phyloP scores from a whole-genome alignment of 2,888 invertebrate species.

The Carabus problematicus region DNA sequence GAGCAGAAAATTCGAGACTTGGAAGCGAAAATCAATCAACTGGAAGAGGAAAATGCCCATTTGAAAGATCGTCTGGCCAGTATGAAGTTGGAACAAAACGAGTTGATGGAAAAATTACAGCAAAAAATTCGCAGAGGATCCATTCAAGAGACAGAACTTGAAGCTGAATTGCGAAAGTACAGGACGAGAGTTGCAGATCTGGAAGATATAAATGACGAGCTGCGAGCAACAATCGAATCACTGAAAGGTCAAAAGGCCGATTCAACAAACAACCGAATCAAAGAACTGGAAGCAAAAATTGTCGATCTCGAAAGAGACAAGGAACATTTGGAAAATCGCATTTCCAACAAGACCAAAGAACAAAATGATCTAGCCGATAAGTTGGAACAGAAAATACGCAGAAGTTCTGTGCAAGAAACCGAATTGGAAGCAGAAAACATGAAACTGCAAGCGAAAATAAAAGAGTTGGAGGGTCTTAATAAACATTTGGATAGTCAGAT shows the following conservation, averaged over 20 bases:
- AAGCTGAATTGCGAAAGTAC: slow-evolving; percentile 25
- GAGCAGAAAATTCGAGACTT: slow-evolving; percentile 16
- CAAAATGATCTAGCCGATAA: slow-evolving; percentile 31
- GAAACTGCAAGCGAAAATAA: slow-evolving; percentile 25
- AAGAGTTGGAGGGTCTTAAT: slow-evolving; percentile 21
- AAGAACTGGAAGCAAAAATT: slow-evolving; percentile 16
- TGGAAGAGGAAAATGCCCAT: slow-evolving; percentile 30
- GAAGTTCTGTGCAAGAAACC: slow-evolving; percentile 20
- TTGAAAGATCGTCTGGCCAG: slow-evolving; percentile 29
- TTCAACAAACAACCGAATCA: slow-evolving; percentile 2
- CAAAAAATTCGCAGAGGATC: slow-evolving; percentile 23
- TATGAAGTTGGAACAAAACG: slow-evolving; percentile 19
- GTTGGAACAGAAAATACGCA: slow-evolving; percentile 20
- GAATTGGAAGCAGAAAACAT: slow-evolving; percentile 31
- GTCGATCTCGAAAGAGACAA: slow-evolving; percentile 24
- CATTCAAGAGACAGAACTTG: slow-evolving; percentile 28
- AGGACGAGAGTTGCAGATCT: slow-evolving; percentile 24
- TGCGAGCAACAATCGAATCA: background rate
- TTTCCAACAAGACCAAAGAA: slow-evolving; percentile 9
- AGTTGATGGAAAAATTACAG: slow-evolving; percentile 23
- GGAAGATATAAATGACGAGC: slow-evolving; percentile 21
- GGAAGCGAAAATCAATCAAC: slow-evolving; percentile 17
- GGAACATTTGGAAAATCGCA: slow-evolving; percentile 20
- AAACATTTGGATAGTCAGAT: background rate
- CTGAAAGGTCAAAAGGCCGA: background rate